Base-by-base conservation (phyloP, 2,113 vertebrate species). In the Oryzias javanicus region DNA sequence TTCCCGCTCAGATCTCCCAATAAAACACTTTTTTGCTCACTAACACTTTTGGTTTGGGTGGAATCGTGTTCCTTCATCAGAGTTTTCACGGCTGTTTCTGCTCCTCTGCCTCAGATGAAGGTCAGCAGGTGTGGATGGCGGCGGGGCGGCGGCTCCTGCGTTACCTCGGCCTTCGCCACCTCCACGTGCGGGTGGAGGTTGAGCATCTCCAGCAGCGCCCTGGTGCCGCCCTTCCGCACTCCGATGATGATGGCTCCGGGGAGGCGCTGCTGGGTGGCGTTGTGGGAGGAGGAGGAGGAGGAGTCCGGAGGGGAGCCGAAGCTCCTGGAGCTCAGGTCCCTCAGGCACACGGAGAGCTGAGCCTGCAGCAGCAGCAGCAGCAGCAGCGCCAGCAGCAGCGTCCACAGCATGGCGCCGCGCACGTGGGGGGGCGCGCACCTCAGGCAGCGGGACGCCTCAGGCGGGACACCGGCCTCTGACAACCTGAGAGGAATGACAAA, bases 121-220 rank as follows among this genome's bases (percentile, higher is more conserved):
- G 10, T 35, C 35, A 35, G 27, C 5, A 29, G 27, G 27, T 22
- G 22, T 22, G 22, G 22, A 22, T 22, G 22, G 22, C 22, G 3
- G 22, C 27, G 5, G 35, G 3, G 35, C 12, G 35, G 10, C 10
- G 35, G 35, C 10, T 12, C 35, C 42, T 44, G 13, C 13, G 55
- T 82, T 70, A 90, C 88, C 84, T 92, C 93, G 0, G 90, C 87
- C 49, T 88, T 90, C 19, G 92, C 93, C 25, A 91, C 92, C 5
- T 90, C 91, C 51, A 94, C 88, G 14, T 92, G 82, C 4, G 92
- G 92, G 58, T 94, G 93, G 42, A 94, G 86, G 74, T 90, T 91
- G 22, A 94, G 91, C 93, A 93, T 93, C 81, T 93, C 92, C 55
- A 93, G 81, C 60, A 93, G 81, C 4, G 92, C 93, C 45, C 93